Conservation (phyloP, 2,113 vertebrate genomes). For the Antidorcas marsupialis region DNA sequence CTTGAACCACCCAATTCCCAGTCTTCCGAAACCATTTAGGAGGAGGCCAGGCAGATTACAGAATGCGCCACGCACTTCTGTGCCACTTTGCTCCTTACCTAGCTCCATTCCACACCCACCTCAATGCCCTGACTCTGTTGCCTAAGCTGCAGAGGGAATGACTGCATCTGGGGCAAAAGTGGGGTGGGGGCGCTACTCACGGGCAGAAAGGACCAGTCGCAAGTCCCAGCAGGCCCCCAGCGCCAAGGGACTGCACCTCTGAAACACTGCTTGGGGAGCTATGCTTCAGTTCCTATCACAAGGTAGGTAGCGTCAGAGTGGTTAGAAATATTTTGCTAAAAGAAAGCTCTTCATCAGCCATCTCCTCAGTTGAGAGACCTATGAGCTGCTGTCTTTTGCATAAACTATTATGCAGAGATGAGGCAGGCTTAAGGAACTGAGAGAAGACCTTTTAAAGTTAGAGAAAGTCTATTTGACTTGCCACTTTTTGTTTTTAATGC, state of each 20-base stretch:
- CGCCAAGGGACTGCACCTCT: background rate
- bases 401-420: background rate
- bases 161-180: rapidly evolving
- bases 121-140: background rate
- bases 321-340: background rate
- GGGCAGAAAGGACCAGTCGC: background rate
- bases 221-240: rapidly evolving
- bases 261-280: background rate
- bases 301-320: background rate
- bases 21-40: background rate
- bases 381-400: background rate
- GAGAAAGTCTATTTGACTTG: background rate
- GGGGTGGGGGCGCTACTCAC: too few relatives aligned
- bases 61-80: background rate
- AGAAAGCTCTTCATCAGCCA: background rate
- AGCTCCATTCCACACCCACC: background rate
- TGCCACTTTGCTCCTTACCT: background rate
- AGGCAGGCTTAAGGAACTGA: background rate
- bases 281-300: background rate
- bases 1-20: background rate
- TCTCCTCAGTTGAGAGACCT: background rate
- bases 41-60: background rate
- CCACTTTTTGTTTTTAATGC: background rate
- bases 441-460: background rate
- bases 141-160: background rate